A percentile compares a stretch with the other conserved stretches of the same genome.
Evolutionary conservation across 2,113 vertebrate genomes (phyloP).

Genomic region (Synodontis membranacea): DNA sequence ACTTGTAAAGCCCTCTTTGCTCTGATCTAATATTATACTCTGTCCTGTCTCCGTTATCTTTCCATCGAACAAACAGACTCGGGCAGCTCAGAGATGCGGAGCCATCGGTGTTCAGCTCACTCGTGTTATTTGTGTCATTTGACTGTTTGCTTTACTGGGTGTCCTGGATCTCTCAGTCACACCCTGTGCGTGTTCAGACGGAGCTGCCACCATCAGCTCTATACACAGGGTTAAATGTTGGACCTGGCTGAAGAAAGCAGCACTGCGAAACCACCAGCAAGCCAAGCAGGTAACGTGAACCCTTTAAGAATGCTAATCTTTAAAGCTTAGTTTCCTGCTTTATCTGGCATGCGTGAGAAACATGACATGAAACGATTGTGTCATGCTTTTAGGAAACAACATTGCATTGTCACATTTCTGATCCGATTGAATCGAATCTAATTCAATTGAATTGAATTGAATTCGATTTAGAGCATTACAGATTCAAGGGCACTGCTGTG

Average conservation of each 20-base stretch:
- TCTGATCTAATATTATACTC: constrained; percentile 16
- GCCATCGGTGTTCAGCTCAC: not conserved
- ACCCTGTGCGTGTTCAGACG: constrained; percentile 62
- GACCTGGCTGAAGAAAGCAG: constrained; percentile 63
- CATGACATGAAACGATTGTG: not conserved
- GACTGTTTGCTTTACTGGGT: constrained; percentile 53
- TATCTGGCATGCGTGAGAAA: constrained; percentile 3
- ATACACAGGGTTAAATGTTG: constrained; percentile 68
- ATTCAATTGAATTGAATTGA: not conserved
- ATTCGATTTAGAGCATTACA: not conserved
- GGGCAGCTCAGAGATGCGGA: constrained; percentile 42
- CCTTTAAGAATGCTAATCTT: not conserved
- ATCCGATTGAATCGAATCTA: not conserved
- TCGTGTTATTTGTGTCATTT: constrained; percentile 35
- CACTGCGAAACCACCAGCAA: constrained; percentile 62
- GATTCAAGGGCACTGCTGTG: not conserved
- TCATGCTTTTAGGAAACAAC: not conserved
- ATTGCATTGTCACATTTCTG: not conserved
- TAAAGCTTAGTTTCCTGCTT: not conserved
- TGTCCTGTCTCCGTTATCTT: constrained; percentile 44
- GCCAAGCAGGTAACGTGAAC: constrained; percentile 70
- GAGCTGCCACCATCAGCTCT: constrained; percentile 64
- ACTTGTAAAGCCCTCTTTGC: not conserved
- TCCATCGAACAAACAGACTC: constrained; percentile 42
- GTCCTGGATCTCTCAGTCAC: constrained; percentile 53